phyloP scores from a whole-genome alignment of 1,140 invertebrate genomes.

The Maconellicoccus hirsutus region DNA sequence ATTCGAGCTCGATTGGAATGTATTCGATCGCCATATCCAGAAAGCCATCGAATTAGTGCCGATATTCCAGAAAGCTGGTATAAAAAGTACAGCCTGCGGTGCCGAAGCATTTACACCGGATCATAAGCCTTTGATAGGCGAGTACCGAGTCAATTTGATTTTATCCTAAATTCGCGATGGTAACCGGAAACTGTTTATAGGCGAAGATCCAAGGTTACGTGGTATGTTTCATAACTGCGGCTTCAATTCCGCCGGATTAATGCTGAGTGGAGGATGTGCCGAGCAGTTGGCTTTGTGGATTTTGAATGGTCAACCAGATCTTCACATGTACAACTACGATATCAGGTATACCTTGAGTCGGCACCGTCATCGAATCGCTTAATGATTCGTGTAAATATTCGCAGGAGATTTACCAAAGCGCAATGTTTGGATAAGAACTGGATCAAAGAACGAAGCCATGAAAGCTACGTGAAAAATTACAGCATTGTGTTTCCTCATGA shows the following conservation, averaged over 20 bases:
- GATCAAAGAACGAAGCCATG: conserved; percentile 67
- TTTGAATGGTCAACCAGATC: conserved; percentile 59
- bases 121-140: conserved; percentile 71
- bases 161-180: too few species aligned
- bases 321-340: conserved; percentile 77
- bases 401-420: conserved; percentile 51
- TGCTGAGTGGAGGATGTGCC: conserved; percentile 73
- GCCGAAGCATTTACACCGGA: conserved; percentile 83
- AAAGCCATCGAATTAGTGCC: conserved; percentile 62
- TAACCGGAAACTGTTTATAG: conserved; percentile 25
- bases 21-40: conserved; percentile 63
- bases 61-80: conserved; percentile 53
- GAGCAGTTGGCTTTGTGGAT: conserved; percentile 77
- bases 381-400: conserved; percentile 32
- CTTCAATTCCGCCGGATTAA: conserved; percentile 83
- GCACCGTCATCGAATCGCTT: too few species aligned
- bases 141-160: conserved; percentile 26
- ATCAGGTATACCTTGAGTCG: conserved; percentile 41
- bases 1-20: conserved; percentile 74
- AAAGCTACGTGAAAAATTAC: conserved; percentile 79
- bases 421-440: conserved; percentile 56
- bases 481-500: conserved; percentile 71
- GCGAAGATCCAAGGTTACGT: conserved; percentile 44
- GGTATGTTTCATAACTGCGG: conserved; percentile 72
- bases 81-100: conserved; percentile 73